These are phyloP conservation scores for Eledona agricola DNA, from an alignment of 2,888 invertebrate species.

Conservation along the genomic window DNA sequence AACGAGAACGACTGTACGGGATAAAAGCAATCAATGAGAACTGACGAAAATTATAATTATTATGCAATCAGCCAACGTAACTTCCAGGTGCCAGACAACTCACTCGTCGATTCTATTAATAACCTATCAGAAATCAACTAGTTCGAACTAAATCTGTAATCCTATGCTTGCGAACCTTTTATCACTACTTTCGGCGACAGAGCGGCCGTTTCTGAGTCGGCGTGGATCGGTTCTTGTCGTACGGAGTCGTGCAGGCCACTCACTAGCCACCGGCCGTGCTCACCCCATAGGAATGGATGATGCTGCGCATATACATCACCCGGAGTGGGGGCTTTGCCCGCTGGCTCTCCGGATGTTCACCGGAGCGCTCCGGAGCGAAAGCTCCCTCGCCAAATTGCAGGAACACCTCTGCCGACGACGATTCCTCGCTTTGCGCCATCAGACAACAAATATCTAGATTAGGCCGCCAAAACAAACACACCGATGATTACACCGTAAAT, in stretches of 20 bases:
- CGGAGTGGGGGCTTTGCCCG: slow-evolving; percentile 49
- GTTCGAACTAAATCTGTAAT: no score
- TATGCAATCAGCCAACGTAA: no score
- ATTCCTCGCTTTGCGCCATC: background rate
- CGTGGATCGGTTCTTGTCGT: slow-evolving; percentile 48
- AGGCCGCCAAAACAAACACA: no score
- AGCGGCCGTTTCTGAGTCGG: slow-evolving; percentile 47
- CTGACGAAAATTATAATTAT: no score
- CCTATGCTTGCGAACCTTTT: no score
- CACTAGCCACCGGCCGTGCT: slow-evolving; percentile 67
- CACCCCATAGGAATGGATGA: slow-evolving; percentile 65
- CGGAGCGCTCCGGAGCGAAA: slow-evolving; percentile 53
- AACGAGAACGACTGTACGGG: no score
- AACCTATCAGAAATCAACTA: no score
- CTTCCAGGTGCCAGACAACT: no score
- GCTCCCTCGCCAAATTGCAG: slow-evolving; percentile 14
- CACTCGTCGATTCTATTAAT: no score
- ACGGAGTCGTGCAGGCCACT: slow-evolving; percentile 59
- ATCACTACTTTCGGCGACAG: no score
- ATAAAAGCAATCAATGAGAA: no score
- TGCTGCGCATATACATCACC: slow-evolving; percentile 56
- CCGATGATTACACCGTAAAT: no score
- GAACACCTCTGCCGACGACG: background rate
- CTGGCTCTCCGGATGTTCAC: slow-evolving; percentile 54
- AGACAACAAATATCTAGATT: background rate